phyloP scores from a whole-genome alignment of 2,888 invertebrate species.

The Standfussiana lucernea region DNA sequence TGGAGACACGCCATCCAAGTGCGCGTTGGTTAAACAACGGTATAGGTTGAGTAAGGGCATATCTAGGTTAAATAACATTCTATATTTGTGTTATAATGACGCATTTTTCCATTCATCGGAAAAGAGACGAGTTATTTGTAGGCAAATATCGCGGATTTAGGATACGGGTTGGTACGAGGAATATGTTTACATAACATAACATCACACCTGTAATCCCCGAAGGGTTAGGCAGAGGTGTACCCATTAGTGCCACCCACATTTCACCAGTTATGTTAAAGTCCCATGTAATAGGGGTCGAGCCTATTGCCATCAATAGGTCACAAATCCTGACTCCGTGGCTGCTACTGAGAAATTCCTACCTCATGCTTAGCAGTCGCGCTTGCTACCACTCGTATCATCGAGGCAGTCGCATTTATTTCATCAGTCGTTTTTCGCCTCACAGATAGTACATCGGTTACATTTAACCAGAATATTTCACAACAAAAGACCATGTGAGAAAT shows the following conservation, averaged over 20 bases:
- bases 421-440: slow-evolving; percentile 11
- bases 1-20: slow-evolving; percentile 46
- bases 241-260: not conserved
- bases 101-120: not conserved
- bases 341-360: not conserved
- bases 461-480: not conserved
- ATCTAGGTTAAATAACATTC: slow-evolving; percentile 54
- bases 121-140: not conserved
- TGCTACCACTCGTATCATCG: not conserved
- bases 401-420: slow-evolving; percentile 16
- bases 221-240: not conserved
- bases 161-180: not conserved
- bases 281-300: too few species aligned
- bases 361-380: not conserved
- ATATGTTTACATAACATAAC: not conserved
- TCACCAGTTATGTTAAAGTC: not conserved
- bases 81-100: slow-evolving; percentile 14
- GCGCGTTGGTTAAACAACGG: slow-evolving; percentile 21
- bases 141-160: not conserved
- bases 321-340: not conserved
- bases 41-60: slow-evolving; percentile 42
- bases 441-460: not conserved
- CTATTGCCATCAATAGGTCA: too few species aligned
- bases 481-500: not conserved
- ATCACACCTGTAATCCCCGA: not conserved